A percentile compares a stretch with the other conserved stretches of the same genome.
Evolutionary conservation across 1,140 invertebrate genomes (phyloP).

Genomic region (Chironomus tepperi): DNA sequence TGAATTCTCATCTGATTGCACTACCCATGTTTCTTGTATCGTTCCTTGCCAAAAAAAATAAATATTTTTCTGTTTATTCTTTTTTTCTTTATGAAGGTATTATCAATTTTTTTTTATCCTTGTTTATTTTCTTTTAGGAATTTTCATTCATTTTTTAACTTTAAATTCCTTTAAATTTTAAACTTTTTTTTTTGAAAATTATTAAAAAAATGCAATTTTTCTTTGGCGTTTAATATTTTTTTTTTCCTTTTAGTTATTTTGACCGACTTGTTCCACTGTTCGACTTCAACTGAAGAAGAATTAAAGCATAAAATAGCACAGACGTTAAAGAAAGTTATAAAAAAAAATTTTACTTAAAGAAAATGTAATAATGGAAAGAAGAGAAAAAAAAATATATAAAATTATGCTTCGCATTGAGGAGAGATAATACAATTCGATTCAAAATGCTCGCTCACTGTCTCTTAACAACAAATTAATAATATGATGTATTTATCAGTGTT

Average conservation of each 20-base stretch:
- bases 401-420: not conserved
- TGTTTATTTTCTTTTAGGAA: not conserved
- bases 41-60: no score
- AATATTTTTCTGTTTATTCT: no score
- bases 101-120: not conserved
- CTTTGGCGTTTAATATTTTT: not conserved
- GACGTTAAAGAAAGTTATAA: conserved; percentile 18
- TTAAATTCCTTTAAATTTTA: not conserved
- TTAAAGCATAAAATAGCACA: conserved; percentile 23
- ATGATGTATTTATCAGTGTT: not conserved
- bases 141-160: not conserved
- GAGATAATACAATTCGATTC: not conserved
- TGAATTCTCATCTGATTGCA: not conserved
- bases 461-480: not conserved
- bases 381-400: not conserved
- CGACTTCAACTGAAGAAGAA: conserved; percentile 23
- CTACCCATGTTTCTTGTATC: not conserved
- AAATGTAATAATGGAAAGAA: not conserved
- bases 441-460: not conserved
- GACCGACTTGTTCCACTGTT: conserved; percentile 21
- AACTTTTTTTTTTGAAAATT: not conserved
- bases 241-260: not conserved
- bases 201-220: conserved; percentile 16
- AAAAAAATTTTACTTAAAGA: conserved; percentile 17
- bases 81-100: no score